phyloP scores from a whole-genome alignment of 2,888 invertebrate species.

The Mimachlamys varia region DNA sequence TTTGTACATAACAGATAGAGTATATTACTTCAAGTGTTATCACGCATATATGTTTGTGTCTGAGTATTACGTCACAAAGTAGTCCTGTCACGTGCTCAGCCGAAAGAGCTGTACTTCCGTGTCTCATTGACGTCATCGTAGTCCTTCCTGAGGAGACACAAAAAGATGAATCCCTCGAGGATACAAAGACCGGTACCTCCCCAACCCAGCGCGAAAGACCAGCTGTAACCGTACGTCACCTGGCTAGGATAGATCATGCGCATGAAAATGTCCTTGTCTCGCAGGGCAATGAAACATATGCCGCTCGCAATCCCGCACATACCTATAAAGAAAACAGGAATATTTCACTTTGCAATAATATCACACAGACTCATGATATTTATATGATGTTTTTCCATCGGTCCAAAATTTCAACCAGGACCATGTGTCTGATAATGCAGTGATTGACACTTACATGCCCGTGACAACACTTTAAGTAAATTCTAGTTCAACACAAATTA shows the following conservation, averaged over 20 bases:
- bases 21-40: not conserved
- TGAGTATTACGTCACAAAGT: not conserved
- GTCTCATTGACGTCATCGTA: constrained; percentile 67
- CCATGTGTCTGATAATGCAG: no score
- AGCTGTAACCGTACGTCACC: constrained; percentile 59
- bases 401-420: no score
- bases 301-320: constrained; percentile 71
- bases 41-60: not conserved
- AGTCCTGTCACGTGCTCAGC: not conserved
- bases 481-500: no score
- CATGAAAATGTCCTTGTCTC: constrained; percentile 65
- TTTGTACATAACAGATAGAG: not conserved
- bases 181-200: constrained; percentile 66
- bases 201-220: constrained; percentile 74
- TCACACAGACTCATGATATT: no score
- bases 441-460: no score
- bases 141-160: constrained; percentile 65
- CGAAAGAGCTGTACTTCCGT: constrained; percentile 57
- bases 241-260: constrained; percentile 59
- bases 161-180: constrained; percentile 66
- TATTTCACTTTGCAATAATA: no score
- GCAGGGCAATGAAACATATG: constrained; percentile 71
- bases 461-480: no score
- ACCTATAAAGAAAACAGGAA: constrained; percentile 57
- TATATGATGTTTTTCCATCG: no score